Evolutionary conservation across 1,140 invertebrate genomes (phyloP), one percentile per base, ranked within the genome.

Genomic region (Dinoponera quadriceps): DNA sequence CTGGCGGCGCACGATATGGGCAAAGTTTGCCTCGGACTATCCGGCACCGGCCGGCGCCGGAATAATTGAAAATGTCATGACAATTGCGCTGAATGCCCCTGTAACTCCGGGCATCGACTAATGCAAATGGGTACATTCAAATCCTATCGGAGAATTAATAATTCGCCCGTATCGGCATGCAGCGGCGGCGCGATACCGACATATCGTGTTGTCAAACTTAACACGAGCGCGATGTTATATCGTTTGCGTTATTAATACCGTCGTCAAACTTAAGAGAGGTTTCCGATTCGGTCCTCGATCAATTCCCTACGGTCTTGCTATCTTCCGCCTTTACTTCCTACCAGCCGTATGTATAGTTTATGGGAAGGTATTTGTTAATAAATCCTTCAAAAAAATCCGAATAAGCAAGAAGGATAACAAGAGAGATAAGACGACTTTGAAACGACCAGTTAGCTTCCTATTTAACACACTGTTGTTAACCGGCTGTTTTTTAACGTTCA

Each of bases 51-150:
- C 75, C 51, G 51, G 51, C 22, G 13, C 13, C 33, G 51, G 75
- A 80, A 80, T 80, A 80, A 80, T 80, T 48, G 75, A 71, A 80
- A 80, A 71, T 80, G 75, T 80, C 75, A 80, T 27, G 75, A 80
- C 75, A 71, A 80, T 80, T 80, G 75, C 75, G 18, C 22, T 20
- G 65, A 71, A 55, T 44, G 13, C 22, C 75, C 22, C 18, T 14
- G 22, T 69, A 78, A 80, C 75, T 71, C 33, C 33, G 54, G 38
- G 3, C n/a, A 51, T 48, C 33, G 65, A 80, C 65, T 71, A 57
- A 80, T 80, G 75, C 75, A 80, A 80, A 80, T 71, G 44, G 51
- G 13, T 80, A 80, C 54, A 80, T 80, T 80, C 75, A 80, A 80
- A 80, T 80, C 57, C 75, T 69, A 69, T 80, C 54, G 25, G 65